A percentile compares a stretch with the other conserved stretches of the same genome.
Conservation (phyloP, 2,113 vertebrate species). For the Litocranius walleri region DNA sequence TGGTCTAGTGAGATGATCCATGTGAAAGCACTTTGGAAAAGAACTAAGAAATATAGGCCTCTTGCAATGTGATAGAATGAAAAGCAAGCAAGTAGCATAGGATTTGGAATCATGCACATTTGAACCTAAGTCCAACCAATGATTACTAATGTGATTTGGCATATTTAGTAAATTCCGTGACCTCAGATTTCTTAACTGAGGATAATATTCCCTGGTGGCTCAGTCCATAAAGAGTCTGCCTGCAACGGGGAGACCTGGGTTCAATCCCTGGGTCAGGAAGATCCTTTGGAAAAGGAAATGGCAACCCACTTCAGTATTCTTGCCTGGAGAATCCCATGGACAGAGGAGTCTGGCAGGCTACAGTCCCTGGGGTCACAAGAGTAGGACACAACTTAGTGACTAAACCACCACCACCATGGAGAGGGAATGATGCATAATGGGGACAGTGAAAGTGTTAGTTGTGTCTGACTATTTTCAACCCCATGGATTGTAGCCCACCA, state of each 20-base stretch:
- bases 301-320: not conserved
- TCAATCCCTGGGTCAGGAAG: not conserved
- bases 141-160: not conserved
- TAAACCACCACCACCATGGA: no score
- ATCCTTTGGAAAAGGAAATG: not conserved
- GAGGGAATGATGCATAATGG: not conserved
- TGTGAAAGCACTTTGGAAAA: not conserved
- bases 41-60: not conserved
- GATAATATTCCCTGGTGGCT: not conserved
- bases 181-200: constrained; percentile 1
- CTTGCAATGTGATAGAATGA: not conserved
- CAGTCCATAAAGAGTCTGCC: not conserved
- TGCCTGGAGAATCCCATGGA: not conserved
- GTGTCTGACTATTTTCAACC: not conserved
- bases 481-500: not conserved
- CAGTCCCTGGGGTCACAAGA: no score
- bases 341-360: not conserved
- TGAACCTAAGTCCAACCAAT: not conserved
- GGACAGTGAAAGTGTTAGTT: not conserved
- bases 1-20: not conserved
- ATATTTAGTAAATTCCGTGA: not conserved
- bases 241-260: not conserved
- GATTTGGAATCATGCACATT: not conserved
- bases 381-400: no score
- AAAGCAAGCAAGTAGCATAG: not conserved